Evolutionary conservation across 2,888 invertebrate genomes (phyloP), one percentile per base, ranked within the genome.

Genomic region (Hipparchia sbordonii): DNA sequence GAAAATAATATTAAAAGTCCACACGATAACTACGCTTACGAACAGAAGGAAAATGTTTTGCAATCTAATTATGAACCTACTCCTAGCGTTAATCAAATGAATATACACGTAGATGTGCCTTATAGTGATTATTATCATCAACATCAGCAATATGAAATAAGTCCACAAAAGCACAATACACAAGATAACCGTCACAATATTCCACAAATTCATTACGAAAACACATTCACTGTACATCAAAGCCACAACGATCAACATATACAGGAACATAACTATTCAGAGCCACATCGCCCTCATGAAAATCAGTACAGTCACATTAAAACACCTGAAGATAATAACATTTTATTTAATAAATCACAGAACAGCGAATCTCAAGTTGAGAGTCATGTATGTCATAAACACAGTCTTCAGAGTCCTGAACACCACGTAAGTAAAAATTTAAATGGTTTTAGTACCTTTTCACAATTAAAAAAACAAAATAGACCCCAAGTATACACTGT

Each of bases 401-500:
- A 61, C n/a, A 51, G 45, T 61, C 52, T 52, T 45, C 23, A 51
- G 8, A 68, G 71, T 62, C 66, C 69, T 8, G 66, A 52, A 60
- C 10, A 51, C 13, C n/a, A 71, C 10, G 60, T 51, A 45, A 23
- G 62, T 65, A 73, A 70, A 51, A 69, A 73, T 5, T n/a, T 61
- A 23, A 56, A 71, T 7, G n/a, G 7, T 8, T 65, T 51, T 60
- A 60, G 66, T 57, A 66, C 66, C 66, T 72, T 74, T 72, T 70
- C 74, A 33, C 69, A 66, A 60, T 60, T 70, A 12, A 52, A 71
- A 63, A 71, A 70, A 75, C 66, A 76, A 70, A 77, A 76, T 73
- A 79, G 78, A 82, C 56, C 72, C 9, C 72, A 83, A 74, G 81
- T 86, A 56, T 84, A 85, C 72, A 85, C 84, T 67, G 83, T 89